Base-by-base conservation (phyloP, 2,797 vertebrate genomes). In the Agapornis canus region DNA sequence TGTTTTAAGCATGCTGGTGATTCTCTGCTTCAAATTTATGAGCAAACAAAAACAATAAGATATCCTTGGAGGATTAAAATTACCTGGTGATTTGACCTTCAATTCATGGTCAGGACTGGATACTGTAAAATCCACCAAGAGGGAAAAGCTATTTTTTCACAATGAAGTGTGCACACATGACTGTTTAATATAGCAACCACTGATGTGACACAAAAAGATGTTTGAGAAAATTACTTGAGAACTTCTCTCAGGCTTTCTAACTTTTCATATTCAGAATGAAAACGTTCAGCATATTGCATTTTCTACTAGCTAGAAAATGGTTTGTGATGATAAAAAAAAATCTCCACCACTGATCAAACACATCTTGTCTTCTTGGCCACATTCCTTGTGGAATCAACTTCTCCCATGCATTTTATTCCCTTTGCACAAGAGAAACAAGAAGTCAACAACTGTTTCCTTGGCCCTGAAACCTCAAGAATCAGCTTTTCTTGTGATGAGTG, bases 11-110 rank as follows among this genome's bases (percentile, higher is more conserved):
- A 78, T 97, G 47, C 47, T 84, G 49, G 63, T 75, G 43, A 75
- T 54, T 71, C 47, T 45, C n/a, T 57, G 61, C 32, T 90, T 63
- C 42, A 57, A 54, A 85, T 81, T 88, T 52, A 83, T 8, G 21
- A 83, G 56, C 51, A 92, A 96, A 90, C 37, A 70, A 66, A 96
- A 94, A 72, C 20, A 39, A 4, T 51, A 94, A 78, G 49, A 86
- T 71, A 94, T 35, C 47, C 43, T 43, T 61, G 47, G 42, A 82
- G 65, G 22, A 85, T 37, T 92, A 86, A 89, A 95, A 96, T 47
- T 37, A 61, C 12, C 31, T 77, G 76, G 17, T 66, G 89, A 68
- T 90, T 91, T 94, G 79, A 95, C 42, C 87, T 93, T n/a, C 15
- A 76, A 14, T 75, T 92, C 54, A 79, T 32, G 65, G 42, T 72